Evolutionary conservation across 2,888 invertebrate species (phyloP).

Genomic region (Arrhopalites spinosus): DNA sequence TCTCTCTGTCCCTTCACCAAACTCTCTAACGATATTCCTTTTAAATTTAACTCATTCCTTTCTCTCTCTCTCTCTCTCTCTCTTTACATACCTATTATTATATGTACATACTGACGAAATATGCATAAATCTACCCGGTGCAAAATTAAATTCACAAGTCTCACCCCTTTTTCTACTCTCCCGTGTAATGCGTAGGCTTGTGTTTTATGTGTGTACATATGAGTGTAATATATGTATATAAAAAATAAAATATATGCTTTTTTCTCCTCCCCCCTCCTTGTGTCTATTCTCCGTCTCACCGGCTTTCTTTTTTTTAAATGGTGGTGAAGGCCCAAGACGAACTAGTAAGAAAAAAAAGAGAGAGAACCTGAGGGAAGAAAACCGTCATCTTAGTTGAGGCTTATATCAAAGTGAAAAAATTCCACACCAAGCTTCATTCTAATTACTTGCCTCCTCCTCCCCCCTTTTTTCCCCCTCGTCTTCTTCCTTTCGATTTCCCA

Average conservation of each 20-base stretch:
- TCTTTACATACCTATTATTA: neutral
- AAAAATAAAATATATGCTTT: neutral
- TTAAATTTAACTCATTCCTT: constrained; percentile 13
- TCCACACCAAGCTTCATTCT: constrained; percentile 23
- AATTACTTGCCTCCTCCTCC: constrained; percentile 22
- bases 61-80: neutral
- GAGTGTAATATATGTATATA: no score
- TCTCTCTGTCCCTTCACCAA: neutral
- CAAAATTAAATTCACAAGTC: constrained; percentile 35
- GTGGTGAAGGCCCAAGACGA: neutral
- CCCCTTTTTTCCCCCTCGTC: neutral
- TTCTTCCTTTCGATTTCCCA: constrained; percentile 9
- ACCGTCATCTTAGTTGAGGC: constrained; percentile 7
- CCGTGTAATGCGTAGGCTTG: neutral
- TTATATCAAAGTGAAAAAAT: constrained; percentile 26
- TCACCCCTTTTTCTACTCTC: neutral
- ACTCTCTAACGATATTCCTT: neutral
- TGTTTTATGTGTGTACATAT: no score
- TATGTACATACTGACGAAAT: constrained; percentile 5
- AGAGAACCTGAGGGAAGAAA: constrained; percentile 7
- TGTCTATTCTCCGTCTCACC: neutral
- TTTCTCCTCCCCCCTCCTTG: neutral
- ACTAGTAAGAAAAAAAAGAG: neutral
- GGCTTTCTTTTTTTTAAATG: constrained; percentile 1
- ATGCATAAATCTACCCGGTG: constrained; percentile 25